Conservation (phyloP, 2,113 vertebrate species). For the Chionis minor region DNA sequence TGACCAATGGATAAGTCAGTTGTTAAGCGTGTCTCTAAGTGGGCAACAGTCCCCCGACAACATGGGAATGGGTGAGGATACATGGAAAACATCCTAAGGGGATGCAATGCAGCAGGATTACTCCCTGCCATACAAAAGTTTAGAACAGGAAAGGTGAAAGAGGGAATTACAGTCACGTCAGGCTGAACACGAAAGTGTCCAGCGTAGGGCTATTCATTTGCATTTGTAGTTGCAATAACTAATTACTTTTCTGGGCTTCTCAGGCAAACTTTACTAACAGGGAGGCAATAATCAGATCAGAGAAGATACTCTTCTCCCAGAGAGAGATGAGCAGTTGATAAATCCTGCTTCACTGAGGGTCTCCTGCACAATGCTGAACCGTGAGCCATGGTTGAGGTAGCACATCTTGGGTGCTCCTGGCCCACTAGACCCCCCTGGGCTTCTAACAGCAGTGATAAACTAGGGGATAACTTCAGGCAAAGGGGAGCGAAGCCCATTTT, state of each 20-base stretch:
- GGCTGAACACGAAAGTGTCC: neutral
- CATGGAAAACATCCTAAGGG: neutral
- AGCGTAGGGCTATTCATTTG: neutral
- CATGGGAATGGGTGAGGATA: neutral
- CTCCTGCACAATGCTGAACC: neutral
- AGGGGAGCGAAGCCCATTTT: neutral
- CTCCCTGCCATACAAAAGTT: neutral
- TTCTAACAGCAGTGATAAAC: neutral
- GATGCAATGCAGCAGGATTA: neutral
- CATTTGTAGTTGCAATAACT: neutral
- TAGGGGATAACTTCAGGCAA: neutral
- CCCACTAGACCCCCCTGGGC: neutral
- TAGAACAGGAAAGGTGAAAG: neutral
- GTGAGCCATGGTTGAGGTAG: neutral
- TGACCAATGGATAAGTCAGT: neutral
- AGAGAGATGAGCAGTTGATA: neutral
- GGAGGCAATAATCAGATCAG: neutral
- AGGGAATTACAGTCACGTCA: neutral
- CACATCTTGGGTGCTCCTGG: neutral
- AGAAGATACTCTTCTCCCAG: neutral
- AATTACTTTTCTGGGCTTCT: neutral
- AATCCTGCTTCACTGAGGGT: neutral
- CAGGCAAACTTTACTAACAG: neutral
- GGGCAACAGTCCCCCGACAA: fast-evolving
- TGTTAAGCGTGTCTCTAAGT: neutral